These are phyloP conservation scores for Calycopis cecrops DNA, from an alignment of 1,140 invertebrate species.

Conservation along the genomic window DNA sequence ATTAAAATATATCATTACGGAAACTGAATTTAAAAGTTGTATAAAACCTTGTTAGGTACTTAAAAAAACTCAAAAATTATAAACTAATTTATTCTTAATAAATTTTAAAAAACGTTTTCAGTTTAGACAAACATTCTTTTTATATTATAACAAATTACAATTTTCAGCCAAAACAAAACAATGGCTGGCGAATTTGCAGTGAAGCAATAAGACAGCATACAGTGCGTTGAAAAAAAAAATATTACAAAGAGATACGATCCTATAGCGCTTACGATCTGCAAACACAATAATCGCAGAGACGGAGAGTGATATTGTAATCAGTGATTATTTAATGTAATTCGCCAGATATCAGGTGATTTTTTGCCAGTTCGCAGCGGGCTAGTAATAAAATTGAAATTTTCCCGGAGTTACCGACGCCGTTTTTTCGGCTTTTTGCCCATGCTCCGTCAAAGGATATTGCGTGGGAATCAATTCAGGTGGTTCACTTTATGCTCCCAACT, in stretches of 20 bases:
- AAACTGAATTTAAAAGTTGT: no score
- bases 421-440: slow-evolving; percentile 64
- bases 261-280: background rate
- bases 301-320: slow-evolving; percentile 12
- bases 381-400: slow-evolving; percentile 65
- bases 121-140: no score
- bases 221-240: background rate
- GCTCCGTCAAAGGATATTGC: slow-evolving; percentile 63
- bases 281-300: slow-evolving; percentile 7
- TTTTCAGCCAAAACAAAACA: no score
- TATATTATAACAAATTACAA: no score
- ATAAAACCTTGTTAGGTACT: no score
- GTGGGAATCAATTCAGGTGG: slow-evolving; percentile 68
- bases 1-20: no score
- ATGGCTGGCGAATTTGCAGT: background rate
- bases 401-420: slow-evolving; percentile 40
- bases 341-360: slow-evolving; percentile 19
- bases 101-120: no score
- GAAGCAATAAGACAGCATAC: background rate
- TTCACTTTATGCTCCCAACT: slow-evolving; percentile 41
- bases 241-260: background rate
- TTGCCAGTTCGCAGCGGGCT: slow-evolving; percentile 23
- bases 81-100: no score
- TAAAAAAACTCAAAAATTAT: no score
- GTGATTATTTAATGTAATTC: slow-evolving; percentile 18